phyloP scores from a whole-genome alignment of 2,888 invertebrate genomes.

The Disparrhopalites patrizii region DNA sequence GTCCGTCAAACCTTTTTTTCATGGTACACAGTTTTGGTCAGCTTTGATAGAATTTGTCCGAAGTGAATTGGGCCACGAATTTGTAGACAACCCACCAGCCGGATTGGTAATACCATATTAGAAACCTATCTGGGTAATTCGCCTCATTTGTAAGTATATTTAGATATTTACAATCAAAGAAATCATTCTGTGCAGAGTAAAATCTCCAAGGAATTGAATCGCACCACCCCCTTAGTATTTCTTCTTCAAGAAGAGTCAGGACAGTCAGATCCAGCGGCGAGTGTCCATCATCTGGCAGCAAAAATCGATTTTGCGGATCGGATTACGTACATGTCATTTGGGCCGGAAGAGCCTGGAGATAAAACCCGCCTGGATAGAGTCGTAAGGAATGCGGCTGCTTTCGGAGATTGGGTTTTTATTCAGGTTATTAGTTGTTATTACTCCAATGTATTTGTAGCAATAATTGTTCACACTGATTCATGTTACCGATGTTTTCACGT shows the following conservation, averaged over 20 bases:
- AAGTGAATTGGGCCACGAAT: slow-evolving; percentile 68
- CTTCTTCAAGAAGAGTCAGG: slow-evolving; percentile 79
- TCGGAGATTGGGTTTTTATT: slow-evolving; percentile 84
- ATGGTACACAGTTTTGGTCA: slow-evolving; percentile 60
- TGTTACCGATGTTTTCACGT: neutral
- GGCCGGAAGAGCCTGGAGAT: slow-evolving; percentile 84
- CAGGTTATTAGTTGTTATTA: slow-evolving; percentile 69
- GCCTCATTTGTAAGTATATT: neutral
- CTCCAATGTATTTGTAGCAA: too few relatives aligned
- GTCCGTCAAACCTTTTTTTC: slow-evolving; percentile 57
- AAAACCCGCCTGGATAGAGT: slow-evolving; percentile 81
- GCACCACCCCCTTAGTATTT: slow-evolving; percentile 71
- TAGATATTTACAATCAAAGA: too few relatives aligned
- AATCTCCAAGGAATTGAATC: slow-evolving; percentile 40
- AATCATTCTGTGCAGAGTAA: too few relatives aligned
- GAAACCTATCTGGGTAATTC: neutral
- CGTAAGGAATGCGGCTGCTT: slow-evolving; percentile 64
- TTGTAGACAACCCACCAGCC: slow-evolving; percentile 76
- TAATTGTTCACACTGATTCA: neutral
- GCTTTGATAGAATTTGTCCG: slow-evolving; percentile 76
- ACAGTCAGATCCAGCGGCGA: slow-evolving; percentile 80
- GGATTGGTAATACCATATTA: slow-evolving; percentile 54
- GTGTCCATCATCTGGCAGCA: slow-evolving; percentile 73
- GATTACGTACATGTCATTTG: slow-evolving; percentile 78
- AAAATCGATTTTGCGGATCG: slow-evolving; percentile 68